Conservation (phyloP, 1,140 invertebrate species). For the Hirudo medicinalis region DNA sequence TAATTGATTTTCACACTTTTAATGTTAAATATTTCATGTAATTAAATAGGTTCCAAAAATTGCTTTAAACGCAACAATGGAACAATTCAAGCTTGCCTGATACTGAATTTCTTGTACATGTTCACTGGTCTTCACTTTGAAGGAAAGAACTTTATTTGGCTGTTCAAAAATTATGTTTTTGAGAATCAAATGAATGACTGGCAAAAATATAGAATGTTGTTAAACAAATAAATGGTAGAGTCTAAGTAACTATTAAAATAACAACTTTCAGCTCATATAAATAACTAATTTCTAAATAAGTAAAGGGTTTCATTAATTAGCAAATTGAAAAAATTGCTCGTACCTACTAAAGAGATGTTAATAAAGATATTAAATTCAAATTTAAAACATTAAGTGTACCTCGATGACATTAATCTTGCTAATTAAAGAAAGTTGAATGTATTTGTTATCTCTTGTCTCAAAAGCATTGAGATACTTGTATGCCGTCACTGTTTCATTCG, state of each 20-base stretch:
- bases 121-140: slow-evolving; percentile 6
- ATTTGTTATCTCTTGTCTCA: neutral
- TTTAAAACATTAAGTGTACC: neutral
- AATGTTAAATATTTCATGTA: neutral
- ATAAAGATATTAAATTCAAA: neutral
- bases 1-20: neutral
- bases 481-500: neutral
- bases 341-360: neutral
- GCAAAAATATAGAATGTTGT: no score
- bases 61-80: neutral
- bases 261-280: neutral
- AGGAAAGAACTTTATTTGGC: neutral
- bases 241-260: neutral
- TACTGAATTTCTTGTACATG: neutral
- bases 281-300: neutral
- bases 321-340: neutral
- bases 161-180: neutral
- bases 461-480: neutral
- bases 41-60: neutral
- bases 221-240: no score
- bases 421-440: neutral
- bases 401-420: neutral
- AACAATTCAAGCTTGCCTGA: neutral
- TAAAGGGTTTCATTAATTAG: neutral
- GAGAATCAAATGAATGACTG: no score